phyloP scores from a whole-genome alignment of 2,888 invertebrate genomes.

The Acrobeloides nanus region DNA sequence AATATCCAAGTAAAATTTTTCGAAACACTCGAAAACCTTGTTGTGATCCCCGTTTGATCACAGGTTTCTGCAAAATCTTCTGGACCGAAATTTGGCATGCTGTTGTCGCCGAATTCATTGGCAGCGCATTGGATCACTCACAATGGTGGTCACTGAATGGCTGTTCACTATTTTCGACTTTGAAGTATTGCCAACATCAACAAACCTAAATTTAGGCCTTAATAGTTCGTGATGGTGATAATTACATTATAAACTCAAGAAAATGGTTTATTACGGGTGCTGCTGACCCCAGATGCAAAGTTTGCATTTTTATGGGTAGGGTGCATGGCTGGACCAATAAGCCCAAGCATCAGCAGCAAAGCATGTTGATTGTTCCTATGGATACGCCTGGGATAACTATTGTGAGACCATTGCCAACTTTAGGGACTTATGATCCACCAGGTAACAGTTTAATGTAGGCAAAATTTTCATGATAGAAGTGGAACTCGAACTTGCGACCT shows the following conservation, averaged over 20 bases:
- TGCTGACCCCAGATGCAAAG: conserved; percentile 56
- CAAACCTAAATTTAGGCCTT: conserved; percentile 43
- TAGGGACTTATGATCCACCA: conserved; percentile 57
- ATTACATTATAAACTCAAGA: conserved; percentile 57
- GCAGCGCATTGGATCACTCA: too few species aligned
- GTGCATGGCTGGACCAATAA: conserved; percentile 41
- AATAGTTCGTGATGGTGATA: conserved; percentile 54
- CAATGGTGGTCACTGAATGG: too few species aligned
- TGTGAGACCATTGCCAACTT: conserved; percentile 55
- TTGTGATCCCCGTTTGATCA: too few species aligned
- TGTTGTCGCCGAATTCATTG: not conserved
- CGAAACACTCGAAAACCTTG: too few species aligned
- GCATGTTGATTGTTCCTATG: conserved; percentile 59
- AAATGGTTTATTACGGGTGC: conserved; percentile 60
- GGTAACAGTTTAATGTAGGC: too few species aligned
- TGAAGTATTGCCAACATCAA: too few species aligned
- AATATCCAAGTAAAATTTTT: conserved; percentile 54
- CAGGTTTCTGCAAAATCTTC: conserved; percentile 1
- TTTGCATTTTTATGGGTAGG: conserved; percentile 59
- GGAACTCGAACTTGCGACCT: too few species aligned
- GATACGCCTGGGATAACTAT: conserved; percentile 56
- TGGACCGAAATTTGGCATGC: too few species aligned
- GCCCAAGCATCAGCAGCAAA: conserved; percentile 55
- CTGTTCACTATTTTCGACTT: too few species aligned
- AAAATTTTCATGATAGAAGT: not conserved